Percentiles rank a stretch among this genome's conserved stretches.
phyloP scores from a whole-genome alignment of 2,888 invertebrate genomes.

The Pyrochroa serraticornis region DNA sequence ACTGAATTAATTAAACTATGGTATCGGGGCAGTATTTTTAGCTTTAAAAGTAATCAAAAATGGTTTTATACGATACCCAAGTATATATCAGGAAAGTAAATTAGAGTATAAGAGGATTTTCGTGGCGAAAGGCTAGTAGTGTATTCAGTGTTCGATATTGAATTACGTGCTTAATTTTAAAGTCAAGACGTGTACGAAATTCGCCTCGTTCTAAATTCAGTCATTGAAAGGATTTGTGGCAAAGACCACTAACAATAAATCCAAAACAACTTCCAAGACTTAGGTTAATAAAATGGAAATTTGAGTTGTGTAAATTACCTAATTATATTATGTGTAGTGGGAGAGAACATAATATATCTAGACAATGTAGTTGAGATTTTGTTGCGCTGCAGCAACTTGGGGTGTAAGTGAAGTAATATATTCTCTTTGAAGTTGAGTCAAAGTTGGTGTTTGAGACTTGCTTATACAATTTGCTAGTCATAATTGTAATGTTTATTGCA shows the following conservation, averaged over 20 bases:
- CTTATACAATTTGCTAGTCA: constrained; percentile 5
- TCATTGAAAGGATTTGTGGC: constrained; percentile 15
- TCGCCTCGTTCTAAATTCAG: constrained; percentile 21
- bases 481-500: constrained; percentile 3
- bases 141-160: constrained; percentile 26
- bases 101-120: constrained; percentile 5
- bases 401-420: constrained; percentile 11
- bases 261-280: background rate
- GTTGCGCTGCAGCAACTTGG: background rate
- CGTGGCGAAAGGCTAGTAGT: background rate
- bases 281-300: background rate
- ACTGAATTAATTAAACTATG: no score
- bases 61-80: no score
- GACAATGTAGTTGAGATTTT: background rate
- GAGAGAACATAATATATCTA: background rate
- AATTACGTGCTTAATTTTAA: constrained; percentile 29
- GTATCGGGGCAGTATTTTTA: no score
- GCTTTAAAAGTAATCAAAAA: no score
- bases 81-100: background rate
- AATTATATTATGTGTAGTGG: background rate
- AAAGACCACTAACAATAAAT: background rate
- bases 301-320: background rate
- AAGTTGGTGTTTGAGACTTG: constrained; percentile 7
- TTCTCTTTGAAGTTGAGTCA: constrained; percentile 12
- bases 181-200: constrained; percentile 24